Base-by-base conservation (phyloP, 2,888 invertebrate genomes). In the Pristionchus fissidentatus region DNA sequence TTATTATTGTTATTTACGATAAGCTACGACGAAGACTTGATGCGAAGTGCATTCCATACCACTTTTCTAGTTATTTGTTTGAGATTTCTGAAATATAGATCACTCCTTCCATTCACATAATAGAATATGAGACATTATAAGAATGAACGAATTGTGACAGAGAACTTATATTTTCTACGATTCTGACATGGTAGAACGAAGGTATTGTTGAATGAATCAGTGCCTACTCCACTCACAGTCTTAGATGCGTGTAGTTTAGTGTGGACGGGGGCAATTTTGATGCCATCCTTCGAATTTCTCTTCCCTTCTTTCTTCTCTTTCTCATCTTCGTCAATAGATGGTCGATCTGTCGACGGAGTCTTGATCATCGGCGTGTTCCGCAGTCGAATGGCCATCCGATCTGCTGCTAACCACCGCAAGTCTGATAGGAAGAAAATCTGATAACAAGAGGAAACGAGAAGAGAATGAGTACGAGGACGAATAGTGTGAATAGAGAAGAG, bases 301-400 rank as follows among this genome's bases (percentile, higher is more conserved):
- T 32, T 77, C 32, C 49, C 75, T 22, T 73, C 46, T 52, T 78
- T 78, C 19, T 52, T 22, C 2, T 32, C 52, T 19, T 77, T n/a
- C 32, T 49, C 77, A 41, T 78, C 79, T 26, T 29, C 57, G 57
- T 79, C 57, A 4, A 79, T 29, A 10, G 79, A 10, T 10, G 79
- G 79, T 26, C 79, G 55, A 57, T 79, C 79, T 13, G 57, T 79
- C 1, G 79, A 79, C 1, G 79, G 79, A 38, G 79, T 79, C 79
- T 57, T 55, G 55, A 79, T 79, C 57, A 79, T 22, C 38, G 79
- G 79, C 26, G 79, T 79, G 19, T 29, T 41, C 29, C 57, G 55
- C 4, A 79, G 55, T 22, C 79, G 79, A 49, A 77, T 49, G 19
- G 75, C 75, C 75, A 49, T 46, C 38, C 73, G n/a, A n/a, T n/a